Evolutionary conservation across 2,888 invertebrate species (phyloP).

Genomic region (Cactoblastis cactorum): DNA sequence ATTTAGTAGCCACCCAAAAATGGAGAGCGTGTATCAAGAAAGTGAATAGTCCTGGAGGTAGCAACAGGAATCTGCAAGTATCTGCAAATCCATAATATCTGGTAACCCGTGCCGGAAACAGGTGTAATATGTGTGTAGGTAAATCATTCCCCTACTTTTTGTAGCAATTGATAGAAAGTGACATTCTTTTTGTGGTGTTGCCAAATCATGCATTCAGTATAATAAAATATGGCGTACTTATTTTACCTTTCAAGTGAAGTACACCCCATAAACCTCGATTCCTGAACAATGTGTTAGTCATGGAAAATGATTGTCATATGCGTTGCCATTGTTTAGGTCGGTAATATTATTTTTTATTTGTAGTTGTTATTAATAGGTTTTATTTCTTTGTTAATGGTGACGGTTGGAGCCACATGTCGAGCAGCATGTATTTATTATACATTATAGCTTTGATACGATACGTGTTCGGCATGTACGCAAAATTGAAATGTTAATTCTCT

Average conservation of each 20-base stretch:
- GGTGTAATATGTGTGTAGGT: too few relatives aligned
- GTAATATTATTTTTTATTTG: conserved; percentile 47
- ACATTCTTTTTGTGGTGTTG: too few relatives aligned
- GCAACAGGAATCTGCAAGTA: too few relatives aligned
- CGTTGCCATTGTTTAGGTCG: conserved; percentile 74
- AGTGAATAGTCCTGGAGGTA: too few relatives aligned
- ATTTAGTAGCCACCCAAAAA: too few relatives aligned
- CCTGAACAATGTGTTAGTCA: conserved; percentile 64
- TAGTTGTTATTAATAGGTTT: conserved; percentile 50
- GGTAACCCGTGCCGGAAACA: too few relatives aligned
- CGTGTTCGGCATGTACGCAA: conserved; percentile 54
- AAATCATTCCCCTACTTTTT: too few relatives aligned
- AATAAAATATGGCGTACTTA: neutral
- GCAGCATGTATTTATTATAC: conserved; percentile 24
- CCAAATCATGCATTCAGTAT: neutral
- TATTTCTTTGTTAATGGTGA: conserved; percentile 51
- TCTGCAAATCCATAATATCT: too few relatives aligned
- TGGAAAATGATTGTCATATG: conserved; percentile 61
- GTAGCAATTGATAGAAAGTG: too few relatives aligned
- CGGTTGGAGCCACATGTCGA: conserved; percentile 29
- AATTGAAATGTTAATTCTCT: conserved; percentile 73
- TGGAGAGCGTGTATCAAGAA: too few relatives aligned
- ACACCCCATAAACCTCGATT: conserved; percentile 33
- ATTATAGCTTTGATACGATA: conserved; percentile 55
- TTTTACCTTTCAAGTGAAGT: conserved; percentile 5